phyloP scores from a whole-genome alignment of 2,113 vertebrate genomes.

The Aptenodytes patagonicus region DNA sequence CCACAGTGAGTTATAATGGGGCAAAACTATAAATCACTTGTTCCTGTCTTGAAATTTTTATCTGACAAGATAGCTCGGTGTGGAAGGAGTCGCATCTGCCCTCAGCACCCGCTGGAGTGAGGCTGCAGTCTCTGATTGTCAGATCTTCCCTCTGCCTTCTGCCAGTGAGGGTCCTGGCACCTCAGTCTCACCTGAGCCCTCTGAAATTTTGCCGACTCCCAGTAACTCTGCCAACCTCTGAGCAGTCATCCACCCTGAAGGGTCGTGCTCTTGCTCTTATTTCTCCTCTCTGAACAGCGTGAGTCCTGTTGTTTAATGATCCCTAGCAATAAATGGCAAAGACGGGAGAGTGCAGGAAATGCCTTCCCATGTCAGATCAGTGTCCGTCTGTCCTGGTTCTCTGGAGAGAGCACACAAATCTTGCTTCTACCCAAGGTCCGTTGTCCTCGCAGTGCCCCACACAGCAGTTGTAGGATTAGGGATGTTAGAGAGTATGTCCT shows the following conservation, averaged over 20 bases:
- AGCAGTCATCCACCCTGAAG: neutral
- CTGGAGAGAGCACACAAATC: neutral
- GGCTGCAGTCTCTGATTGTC: neutral
- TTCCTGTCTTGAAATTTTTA: neutral
- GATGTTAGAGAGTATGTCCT: fast-evolving
- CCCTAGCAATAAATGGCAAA: neutral
- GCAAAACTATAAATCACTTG: neutral
- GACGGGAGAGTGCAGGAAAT: neutral
- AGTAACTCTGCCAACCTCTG: neutral
- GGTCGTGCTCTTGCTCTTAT: neutral
- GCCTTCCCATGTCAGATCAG: neutral
- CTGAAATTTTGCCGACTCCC: neutral
- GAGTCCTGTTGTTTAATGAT: neutral
- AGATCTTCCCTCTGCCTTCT: neutral
- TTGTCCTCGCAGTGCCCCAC: too few species aligned
- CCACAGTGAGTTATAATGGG: neutral
- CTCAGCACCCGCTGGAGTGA: neutral
- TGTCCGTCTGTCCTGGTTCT: neutral
- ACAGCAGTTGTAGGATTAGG: neutral
- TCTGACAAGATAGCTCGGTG: neutral
- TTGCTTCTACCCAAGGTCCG: neutral
- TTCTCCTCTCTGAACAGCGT: neutral
- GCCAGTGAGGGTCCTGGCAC: neutral
- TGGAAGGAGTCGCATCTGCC: neutral
- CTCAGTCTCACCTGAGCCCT: neutral